Evolutionary conservation across 2,888 invertebrate species (phyloP).

Genomic region (Aleiodes leptofemur): DNA sequence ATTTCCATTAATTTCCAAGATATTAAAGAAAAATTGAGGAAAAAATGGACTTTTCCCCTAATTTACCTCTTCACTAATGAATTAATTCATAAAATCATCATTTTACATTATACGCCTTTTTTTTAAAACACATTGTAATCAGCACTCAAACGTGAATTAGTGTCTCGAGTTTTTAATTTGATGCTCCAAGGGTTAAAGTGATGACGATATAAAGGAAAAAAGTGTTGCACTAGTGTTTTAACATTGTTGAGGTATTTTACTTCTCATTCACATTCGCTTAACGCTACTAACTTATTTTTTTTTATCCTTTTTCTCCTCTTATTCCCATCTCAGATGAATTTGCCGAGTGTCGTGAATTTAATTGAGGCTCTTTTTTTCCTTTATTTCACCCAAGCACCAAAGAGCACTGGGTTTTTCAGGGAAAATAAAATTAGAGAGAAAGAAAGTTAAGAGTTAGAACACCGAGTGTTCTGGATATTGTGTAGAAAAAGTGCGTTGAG

Average conservation of each 20-base stretch:
- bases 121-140: neutral
- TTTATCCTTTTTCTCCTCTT: neutral
- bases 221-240: neutral
- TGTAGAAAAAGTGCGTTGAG: slow-evolving; percentile 8
- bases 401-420: too few species aligned
- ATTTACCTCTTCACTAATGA: too few species aligned
- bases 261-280: neutral
- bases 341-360: slow-evolving; percentile 20
- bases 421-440: neutral
- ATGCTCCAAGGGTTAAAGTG: slow-evolving; percentile 13
- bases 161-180: slow-evolving; percentile 9
- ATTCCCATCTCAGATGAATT: neutral
- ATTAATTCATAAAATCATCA: too few species aligned
- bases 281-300: neutral
- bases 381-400: too few species aligned
- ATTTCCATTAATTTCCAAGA: too few species aligned
- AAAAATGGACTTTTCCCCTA: too few species aligned
- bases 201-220: neutral
- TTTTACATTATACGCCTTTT: neutral
- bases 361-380: neutral
- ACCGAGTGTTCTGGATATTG: neutral
- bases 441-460: slow-evolving; percentile 15
- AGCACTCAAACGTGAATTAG: neutral
- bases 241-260: slow-evolving; percentile 12
- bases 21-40: too few species aligned